Base-by-base conservation (phyloP, 2,888 invertebrate genomes). In the Rugalucina vietnamica region DNA sequence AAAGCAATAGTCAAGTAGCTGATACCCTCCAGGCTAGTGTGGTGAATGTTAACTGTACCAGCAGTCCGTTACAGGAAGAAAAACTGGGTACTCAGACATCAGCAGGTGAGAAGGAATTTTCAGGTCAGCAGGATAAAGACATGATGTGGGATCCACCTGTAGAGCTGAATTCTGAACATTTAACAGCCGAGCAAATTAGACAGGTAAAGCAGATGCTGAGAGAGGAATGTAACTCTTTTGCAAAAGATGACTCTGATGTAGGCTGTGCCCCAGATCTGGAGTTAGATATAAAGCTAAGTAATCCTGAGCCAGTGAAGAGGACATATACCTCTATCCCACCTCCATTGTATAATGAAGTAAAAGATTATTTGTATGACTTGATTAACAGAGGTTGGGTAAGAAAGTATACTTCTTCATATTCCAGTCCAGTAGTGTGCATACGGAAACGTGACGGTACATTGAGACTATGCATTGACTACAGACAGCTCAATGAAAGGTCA, bases 401-500 rank as follows among this genome's bases (percentile, higher is more conserved):
- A 43, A 71, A 29, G 37, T 1, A 2, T 3, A n/a, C 14, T 8
- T 60, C 60, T 60, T 60, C 60, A 0, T 86, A 78, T 65, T 43
- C 76, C 14, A 79, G 73, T 36, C 74, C 84, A 10, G 29, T 84
- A 76, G 80, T 86, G 5, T 86, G 86, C 39, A 78, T 84, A 18
- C 50, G 86, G 8, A 79, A 82, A 36, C 75, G 77, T 50, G 84
- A 81, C 60, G n/a, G 50, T n/a, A 75, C 36, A 2, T 36, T 86
- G 3, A 34, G 86, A 24, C 71, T 87, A 5, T 84, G 82, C 29
- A 69, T 79, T 29, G 84, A 82, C 32, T 84, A 84, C 29, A 29
- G 82, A 10, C 34, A 37, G 12, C 3, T 84, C 4, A 82, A 84
- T 37, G 36, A 36, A 49, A 82, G 77, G 39, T 71, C 75, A 32